Percentiles rank a stretch among this genome's conserved stretches.
Conservation (phyloP, 2,113 vertebrate species). For the Heliornis fulica region DNA sequence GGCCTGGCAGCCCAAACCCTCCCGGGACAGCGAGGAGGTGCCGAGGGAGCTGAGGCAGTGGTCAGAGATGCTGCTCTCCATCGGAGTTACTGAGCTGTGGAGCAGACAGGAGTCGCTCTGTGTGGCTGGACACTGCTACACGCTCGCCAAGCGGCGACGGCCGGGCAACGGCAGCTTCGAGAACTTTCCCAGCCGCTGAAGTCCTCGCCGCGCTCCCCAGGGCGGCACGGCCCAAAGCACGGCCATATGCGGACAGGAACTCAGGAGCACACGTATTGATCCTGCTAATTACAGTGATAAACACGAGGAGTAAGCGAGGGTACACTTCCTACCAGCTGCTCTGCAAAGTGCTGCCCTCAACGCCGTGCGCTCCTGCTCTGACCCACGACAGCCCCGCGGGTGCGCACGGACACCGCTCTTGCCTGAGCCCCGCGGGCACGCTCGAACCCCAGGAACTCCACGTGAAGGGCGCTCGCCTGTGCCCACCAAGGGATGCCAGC, state of each 20-base stretch:
- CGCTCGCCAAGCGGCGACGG: accelerated
- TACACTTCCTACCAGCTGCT: conserved; percentile 13
- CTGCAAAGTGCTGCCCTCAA: background rate
- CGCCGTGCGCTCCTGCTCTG: background rate
- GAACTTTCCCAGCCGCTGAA: background rate
- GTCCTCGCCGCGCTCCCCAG: background rate
- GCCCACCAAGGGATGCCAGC: background rate
- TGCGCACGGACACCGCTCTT: no score
- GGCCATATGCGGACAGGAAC: background rate
- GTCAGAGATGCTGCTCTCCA: background rate
- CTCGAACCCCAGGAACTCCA: no score
- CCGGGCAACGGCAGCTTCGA: background rate
- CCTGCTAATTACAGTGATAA: conserved; percentile 27
- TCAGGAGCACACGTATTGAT: background rate
- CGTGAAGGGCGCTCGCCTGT: accelerated
- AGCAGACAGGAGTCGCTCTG: accelerated
- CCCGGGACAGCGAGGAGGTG: background rate
- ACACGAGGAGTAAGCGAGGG: background rate
- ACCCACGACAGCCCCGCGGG: no score
- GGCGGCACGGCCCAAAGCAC: background rate
- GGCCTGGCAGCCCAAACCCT: background rate
- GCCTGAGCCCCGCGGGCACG: no score
- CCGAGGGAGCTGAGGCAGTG: no score
- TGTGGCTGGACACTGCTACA: accelerated
- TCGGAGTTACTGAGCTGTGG: accelerated